Evolutionary conservation across 2,888 invertebrate genomes (phyloP).

Genomic region (Hecatera dysodea): DNA sequence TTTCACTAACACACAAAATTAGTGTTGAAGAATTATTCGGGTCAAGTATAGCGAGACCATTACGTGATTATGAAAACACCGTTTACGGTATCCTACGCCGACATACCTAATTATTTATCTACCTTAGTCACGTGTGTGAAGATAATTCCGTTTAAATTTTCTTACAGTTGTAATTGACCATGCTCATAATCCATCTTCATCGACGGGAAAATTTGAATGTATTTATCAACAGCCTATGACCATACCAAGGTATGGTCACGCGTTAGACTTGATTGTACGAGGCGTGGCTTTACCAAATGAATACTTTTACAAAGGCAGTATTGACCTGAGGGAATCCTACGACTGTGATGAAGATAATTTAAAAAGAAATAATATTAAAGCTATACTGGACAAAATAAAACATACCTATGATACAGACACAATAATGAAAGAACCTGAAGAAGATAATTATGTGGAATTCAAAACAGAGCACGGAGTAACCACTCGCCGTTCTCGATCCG

Average conservation of each 20-base stretch:
- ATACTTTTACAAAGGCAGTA: constrained; percentile 82
- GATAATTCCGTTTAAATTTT: constrained; percentile 23
- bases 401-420: constrained; percentile 70
- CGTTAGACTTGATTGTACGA: constrained; percentile 75
- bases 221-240: constrained; percentile 86
- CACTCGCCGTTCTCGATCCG: constrained; percentile 67
- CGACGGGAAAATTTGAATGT: constrained; percentile 92
- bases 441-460: constrained; percentile 54
- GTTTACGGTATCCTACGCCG: not conserved
- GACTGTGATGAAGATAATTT: constrained; percentile 69
- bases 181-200: constrained; percentile 78
- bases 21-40: not conserved
- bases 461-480: constrained; percentile 59
- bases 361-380: constrained; percentile 73
- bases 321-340: constrained; percentile 72
- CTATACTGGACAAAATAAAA: constrained; percentile 74
- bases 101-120: not conserved
- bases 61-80: not conserved
- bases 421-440: constrained; percentile 74
- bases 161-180: constrained; percentile 90
- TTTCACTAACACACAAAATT: not conserved
- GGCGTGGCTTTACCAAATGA: constrained; percentile 77
- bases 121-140: not conserved
- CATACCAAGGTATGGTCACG: constrained; percentile 73
- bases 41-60: not conserved